Evolutionary conservation across 2,888 invertebrate species (phyloP).

Genomic region (Rhaphigaster nebulosa): DNA sequence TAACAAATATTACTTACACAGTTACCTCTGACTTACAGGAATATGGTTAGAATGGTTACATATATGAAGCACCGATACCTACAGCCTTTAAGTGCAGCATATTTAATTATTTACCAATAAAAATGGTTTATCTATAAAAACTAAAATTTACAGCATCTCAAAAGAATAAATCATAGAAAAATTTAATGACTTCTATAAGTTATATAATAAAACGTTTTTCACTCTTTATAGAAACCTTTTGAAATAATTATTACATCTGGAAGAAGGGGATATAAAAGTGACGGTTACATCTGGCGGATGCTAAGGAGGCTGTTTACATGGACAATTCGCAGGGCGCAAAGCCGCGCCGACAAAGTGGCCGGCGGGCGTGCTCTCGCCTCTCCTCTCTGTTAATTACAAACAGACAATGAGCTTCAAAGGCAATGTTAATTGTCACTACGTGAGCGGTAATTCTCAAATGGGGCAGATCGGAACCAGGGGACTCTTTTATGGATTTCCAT

Average conservation of each 20-base stretch:
- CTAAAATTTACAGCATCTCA: too few relatives aligned
- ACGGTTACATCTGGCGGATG: background rate
- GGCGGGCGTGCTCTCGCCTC: background rate
- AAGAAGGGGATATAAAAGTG: background rate
- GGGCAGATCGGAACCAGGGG: background rate
- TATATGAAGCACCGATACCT: too few relatives aligned
- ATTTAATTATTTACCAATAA: too few relatives aligned
- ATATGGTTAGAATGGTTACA: too few relatives aligned
- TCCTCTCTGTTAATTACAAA: background rate
- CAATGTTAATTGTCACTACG: constrained; percentile 22
- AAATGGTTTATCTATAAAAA: too few relatives aligned
- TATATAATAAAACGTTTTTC: too few relatives aligned
- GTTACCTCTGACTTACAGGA: too few relatives aligned
- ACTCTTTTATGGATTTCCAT: constrained; percentile 7
- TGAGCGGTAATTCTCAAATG: constrained; percentile 43
- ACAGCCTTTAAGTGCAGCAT: too few relatives aligned
- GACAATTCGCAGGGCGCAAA: background rate
- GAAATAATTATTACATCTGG: constrained; percentile 1
- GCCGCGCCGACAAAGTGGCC: background rate
- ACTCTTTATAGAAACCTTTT: background rate
- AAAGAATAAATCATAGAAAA: too few relatives aligned
- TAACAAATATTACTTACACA: too few relatives aligned
- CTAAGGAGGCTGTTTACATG: constrained; percentile 15
- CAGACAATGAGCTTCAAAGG: background rate
- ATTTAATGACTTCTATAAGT: too few relatives aligned